Base-by-base conservation (phyloP, 2,888 invertebrate genomes). In the Agrilus cyanescens region DNA sequence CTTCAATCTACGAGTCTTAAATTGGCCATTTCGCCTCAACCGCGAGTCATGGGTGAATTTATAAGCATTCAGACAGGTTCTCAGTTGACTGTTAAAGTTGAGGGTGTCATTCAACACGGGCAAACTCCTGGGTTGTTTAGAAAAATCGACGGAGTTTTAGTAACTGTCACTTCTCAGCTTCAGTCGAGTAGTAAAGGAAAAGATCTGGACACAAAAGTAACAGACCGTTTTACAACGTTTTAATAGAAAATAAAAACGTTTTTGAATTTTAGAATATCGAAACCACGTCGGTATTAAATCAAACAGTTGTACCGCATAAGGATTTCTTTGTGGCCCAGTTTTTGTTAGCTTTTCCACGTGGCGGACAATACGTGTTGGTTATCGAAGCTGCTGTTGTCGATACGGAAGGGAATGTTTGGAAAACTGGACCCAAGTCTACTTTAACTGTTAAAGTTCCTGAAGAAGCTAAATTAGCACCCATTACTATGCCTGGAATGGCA, bases 281-380 rank as follows among this genome's bases (percentile, higher is more conserved):
- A 39, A 55, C 57, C 16, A 57, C 68, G 49, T 64, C 70, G 1
- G 61, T 65, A 1, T 71, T 88, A 40, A 82, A 80, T 18, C 89
- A 91, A 64, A 85, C 82, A 0, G 90, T 91, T 3, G 76, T 80
- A 8, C 94, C 94, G 0, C 88, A 93, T 57, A 82, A 90, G 20
- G 95, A 96, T 62, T 95, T 94, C 71, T 91, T 96, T 66, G 85
- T 88, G 0, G 88, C 90, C 0, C 90, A 90, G 63, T 94, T 95
- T 66, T 70, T 96, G 38, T 72, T 96, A 31, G 76, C 80, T 1
- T 80, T 89, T 53, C 71, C 73, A 6, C 65, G 68, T 50, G 79
- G 80, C 12, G 80, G 80, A 0, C 76, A 82, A 50, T 85, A 85
- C 64, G 71, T 78, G 47, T 80, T 94, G 20, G 82, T 80, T 0